Evolutionary conservation across 53 echinoderm and acorn worm genomes (phyloP).

Genomic region (Patiria pectinifera): DNA sequence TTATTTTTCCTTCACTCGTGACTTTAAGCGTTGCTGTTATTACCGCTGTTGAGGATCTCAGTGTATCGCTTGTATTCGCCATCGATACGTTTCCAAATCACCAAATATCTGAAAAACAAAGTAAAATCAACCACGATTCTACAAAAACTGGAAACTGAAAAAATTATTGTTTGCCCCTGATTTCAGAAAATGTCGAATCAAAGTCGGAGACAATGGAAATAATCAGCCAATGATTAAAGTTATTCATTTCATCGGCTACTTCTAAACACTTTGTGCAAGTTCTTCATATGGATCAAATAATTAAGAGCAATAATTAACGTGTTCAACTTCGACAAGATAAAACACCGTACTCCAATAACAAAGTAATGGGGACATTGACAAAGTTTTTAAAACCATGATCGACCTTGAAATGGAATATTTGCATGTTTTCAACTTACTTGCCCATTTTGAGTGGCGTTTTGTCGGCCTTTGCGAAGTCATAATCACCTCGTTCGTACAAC

Average conservation of each 20-base stretch:
- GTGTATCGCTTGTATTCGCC: constrained; percentile 54
- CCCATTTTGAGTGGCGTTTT: constrained; percentile 38
- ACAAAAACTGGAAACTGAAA: too few species aligned
- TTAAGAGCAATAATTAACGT: too few species aligned
- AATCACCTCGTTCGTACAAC: constrained; percentile 51
- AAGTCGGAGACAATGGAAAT: too few species aligned
- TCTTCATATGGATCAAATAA: too few species aligned
- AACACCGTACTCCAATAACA: too few species aligned
- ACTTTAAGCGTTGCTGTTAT: constrained; percentile 3
- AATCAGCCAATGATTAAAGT: too few species aligned
- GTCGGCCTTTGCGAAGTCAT: constrained; percentile 49
- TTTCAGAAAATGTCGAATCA: too few species aligned
- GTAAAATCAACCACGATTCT: background rate
- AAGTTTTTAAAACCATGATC: background rate
- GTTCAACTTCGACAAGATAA: too few species aligned
- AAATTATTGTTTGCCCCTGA: too few species aligned
- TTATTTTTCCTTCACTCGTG: background rate
- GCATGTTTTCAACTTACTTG: constrained; percentile 23
- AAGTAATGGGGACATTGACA: background rate
- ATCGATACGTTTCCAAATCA: constrained; percentile 41
- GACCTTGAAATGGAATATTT: background rate
- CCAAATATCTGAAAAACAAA: constrained; percentile 32
- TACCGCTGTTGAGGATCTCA: constrained; percentile 42
- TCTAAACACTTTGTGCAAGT: too few species aligned
- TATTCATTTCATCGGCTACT: too few species aligned